Evolutionary conservation across 2,888 invertebrate species (phyloP), one percentile per base, ranked within the genome.

Genomic region (Leuctra nigra): DNA sequence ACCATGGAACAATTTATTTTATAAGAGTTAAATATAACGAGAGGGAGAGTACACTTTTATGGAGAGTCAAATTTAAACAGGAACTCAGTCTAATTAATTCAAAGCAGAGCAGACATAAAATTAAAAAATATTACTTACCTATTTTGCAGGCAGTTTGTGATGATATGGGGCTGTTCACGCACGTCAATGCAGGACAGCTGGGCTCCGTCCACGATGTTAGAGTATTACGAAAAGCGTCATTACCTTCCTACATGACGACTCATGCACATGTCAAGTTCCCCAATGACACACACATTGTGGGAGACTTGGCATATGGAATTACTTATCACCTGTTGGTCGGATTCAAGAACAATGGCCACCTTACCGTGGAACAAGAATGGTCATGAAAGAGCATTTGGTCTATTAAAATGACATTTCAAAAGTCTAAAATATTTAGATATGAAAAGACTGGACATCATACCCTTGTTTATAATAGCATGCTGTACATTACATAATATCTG

Each of bases 401-500:
- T 50, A 4, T 24, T 58, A 38, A 56, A 53, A 18, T 35, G 16
- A 33, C 18, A 48, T 13, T 46, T 35, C n/a, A 4, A n/a, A 16
- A 52, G 48, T 44, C 48, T 47, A 14, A 33, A 29, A 25, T 36
- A 20, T 14, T 20, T 53, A 11, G 23, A 48, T 14, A 50, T 48
- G 52, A 9, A 13, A 20, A 22, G 36, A 16, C 36, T 56, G 1
- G 38, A 20, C 1, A 22, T 22, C 18, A 48, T 48, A 7, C 22
- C 48, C 9, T 13, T 46, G 3, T n/a, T 24, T 24, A 48, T 55
- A 6, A 18, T 52, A 22, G 55, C 55, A 48, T 55, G 55, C 13
- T 55, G 55, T 18, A 48, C 50, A 6, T 29, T 55, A 11, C 55
- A 55, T 11, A 55, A 55, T 35, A 35, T 55, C 16, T 55, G 55